A percentile compares a stretch with the other conserved stretches of the same genome.
Conservation (phyloP, 1,140 invertebrate species). For the Bicyclus anynana region DNA sequence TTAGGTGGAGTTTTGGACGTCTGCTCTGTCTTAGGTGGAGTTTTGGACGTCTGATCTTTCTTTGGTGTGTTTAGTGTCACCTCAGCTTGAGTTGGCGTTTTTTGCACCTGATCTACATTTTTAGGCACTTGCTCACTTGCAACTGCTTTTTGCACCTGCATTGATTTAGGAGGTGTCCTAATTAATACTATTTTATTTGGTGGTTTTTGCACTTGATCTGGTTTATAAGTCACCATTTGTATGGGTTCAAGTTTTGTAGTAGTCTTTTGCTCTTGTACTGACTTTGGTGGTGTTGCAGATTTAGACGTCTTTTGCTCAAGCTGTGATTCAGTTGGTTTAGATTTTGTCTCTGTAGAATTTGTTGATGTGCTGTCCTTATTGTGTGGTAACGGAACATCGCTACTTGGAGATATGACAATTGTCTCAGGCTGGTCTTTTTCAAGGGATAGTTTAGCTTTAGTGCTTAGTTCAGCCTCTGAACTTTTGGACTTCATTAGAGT, state of each 20-base stretch:
- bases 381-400: neutral
- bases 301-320: neutral
- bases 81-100: neutral
- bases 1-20: neutral
- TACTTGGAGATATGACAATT: slow-evolving; percentile 2
- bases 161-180: neutral
- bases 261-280: neutral
- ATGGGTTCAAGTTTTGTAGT: neutral
- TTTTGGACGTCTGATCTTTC: neutral
- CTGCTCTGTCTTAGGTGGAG: slow-evolving; percentile 4
- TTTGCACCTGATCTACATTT: neutral
- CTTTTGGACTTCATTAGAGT: too few species aligned
- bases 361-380: neutral
- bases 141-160: neutral
- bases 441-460: neutral
- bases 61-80: neutral
- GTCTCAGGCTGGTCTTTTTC: slow-evolving; percentile 6
- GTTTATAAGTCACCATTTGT: neutral
- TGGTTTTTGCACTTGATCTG: neutral
- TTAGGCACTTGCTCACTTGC: neutral
- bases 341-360: too few species aligned
- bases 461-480: neutral
- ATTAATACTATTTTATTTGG: neutral
- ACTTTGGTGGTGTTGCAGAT: neutral
- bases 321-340: neutral